Percentiles rank a stretch among this genome's conserved stretches.
phyloP scores from a whole-genome alignment of 2,113 vertebrate species.

The Herpetotheres cachinnans region DNA sequence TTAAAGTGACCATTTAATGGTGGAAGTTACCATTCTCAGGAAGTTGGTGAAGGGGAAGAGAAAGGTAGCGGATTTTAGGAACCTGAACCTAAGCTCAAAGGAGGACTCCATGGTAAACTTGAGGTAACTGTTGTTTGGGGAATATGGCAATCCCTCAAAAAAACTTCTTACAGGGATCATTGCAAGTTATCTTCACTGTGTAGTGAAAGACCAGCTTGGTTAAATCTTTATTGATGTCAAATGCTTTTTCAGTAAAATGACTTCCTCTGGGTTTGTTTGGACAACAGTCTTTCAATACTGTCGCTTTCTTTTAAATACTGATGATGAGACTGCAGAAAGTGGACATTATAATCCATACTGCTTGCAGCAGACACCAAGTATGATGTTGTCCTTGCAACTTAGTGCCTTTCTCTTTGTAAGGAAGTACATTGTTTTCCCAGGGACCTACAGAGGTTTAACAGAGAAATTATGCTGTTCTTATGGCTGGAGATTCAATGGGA shows the following conservation, averaged over 20 bases:
- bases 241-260: background rate
- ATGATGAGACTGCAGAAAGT: background rate
- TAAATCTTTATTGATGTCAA: background rate
- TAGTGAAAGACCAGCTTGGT: background rate
- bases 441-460: background rate
- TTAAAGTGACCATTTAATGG: background rate
- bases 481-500: background rate
- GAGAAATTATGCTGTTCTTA: background rate
- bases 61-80: background rate
- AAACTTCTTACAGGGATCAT: background rate
- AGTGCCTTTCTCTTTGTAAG: background rate
- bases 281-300: background rate
- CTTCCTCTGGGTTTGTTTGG: background rate
- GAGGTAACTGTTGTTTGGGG: background rate
- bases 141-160: background rate
- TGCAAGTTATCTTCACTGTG: background rate
- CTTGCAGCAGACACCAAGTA: background rate
- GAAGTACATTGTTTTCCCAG: background rate
- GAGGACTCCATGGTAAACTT: background rate
- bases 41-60: background rate
- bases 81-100: accelerated
- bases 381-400: background rate
- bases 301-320: background rate
- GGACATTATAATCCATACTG: too few species aligned
- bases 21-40: background rate